These are phyloP conservation scores for Drosophila merina DNA, from an alignment of 2,888 invertebrate genomes.

Conservation along the genomic window DNA sequence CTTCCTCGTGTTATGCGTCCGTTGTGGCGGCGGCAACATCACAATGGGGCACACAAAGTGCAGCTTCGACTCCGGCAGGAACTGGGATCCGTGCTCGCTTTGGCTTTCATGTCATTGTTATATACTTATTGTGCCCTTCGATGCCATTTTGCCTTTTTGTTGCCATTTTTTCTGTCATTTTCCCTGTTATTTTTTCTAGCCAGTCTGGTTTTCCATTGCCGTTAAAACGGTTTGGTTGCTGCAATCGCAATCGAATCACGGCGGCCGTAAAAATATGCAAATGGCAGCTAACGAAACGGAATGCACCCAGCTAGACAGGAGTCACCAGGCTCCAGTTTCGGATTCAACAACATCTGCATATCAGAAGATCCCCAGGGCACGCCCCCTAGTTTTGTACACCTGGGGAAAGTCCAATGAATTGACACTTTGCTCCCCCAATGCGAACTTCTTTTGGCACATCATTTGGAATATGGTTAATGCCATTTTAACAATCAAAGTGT, in stretches of 20 bases:
- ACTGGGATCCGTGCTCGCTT: constrained; percentile 49
- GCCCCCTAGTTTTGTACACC: constrained; percentile 1
- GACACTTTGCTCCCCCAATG: too few species aligned
- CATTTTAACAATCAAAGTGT: background rate
- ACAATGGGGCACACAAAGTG: constrained; percentile 34
- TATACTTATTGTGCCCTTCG: constrained; percentile 66
- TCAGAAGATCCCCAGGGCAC: constrained; percentile 4
- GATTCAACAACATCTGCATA: constrained; percentile 24
- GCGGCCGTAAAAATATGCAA: constrained; percentile 73
- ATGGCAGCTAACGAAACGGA: constrained; percentile 51
- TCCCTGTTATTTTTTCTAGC: constrained; percentile 39
- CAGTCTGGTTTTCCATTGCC: constrained; percentile 18
- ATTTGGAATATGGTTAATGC: too few species aligned
- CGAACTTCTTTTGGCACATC: too few species aligned
- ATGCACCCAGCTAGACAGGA: constrained; percentile 43
- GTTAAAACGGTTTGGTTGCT: constrained; percentile 44
- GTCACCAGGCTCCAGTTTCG: constrained; percentile 21
- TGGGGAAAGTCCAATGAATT: background rate
- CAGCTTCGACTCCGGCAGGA: constrained; percentile 8
- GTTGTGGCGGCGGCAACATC: constrained; percentile 45
- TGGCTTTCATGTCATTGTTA: constrained; percentile 72
- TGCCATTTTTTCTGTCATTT: constrained; percentile 19
- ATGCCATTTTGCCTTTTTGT: constrained; percentile 12
- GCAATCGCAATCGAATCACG: constrained; percentile 70
- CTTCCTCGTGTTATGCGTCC: constrained; percentile 71